Percentiles rank a stretch among this genome's conserved stretches.
Conservation (phyloP, 2,888 invertebrate genomes). For the Eilema griseolum region DNA sequence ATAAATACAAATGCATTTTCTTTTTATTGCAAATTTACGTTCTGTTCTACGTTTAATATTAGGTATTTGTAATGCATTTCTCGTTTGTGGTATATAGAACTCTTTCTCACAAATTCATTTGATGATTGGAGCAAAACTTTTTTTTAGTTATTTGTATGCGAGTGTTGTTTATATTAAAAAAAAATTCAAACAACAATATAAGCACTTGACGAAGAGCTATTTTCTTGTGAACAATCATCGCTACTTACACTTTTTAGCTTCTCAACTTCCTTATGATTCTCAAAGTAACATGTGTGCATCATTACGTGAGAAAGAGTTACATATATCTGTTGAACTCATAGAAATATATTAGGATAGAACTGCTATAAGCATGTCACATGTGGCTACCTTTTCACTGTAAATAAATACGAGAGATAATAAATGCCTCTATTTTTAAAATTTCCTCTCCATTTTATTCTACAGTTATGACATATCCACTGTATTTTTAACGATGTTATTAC, state of each 20-base stretch:
- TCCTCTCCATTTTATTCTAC: too few species aligned
- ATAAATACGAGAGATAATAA: too few species aligned
- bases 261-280: background rate
- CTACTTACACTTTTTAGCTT: background rate
- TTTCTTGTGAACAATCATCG: background rate
- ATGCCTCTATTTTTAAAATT: too few species aligned
- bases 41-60: conserved; percentile 3
- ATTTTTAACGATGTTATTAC: too few species aligned
- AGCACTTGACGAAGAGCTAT: background rate
- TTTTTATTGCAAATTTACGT: background rate
- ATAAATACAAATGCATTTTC: too few species aligned
- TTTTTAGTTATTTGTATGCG: too few species aligned
- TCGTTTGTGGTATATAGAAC: conserved; percentile 12
- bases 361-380: too few species aligned
- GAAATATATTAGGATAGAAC: too few species aligned
- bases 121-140: background rate
- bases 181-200: background rate
- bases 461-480: too few species aligned
- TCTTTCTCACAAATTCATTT: background rate
- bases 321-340: too few species aligned
- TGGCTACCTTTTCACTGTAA: too few species aligned
- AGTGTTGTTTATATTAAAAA: too few species aligned
- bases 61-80: conserved; percentile 10
- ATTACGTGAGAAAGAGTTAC: background rate
- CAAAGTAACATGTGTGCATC: background rate